Percentiles rank a stretch among this genome's conserved stretches.
Conservation (phyloP, 2,888 invertebrate species). For the Eupithecia centaureata region DNA sequence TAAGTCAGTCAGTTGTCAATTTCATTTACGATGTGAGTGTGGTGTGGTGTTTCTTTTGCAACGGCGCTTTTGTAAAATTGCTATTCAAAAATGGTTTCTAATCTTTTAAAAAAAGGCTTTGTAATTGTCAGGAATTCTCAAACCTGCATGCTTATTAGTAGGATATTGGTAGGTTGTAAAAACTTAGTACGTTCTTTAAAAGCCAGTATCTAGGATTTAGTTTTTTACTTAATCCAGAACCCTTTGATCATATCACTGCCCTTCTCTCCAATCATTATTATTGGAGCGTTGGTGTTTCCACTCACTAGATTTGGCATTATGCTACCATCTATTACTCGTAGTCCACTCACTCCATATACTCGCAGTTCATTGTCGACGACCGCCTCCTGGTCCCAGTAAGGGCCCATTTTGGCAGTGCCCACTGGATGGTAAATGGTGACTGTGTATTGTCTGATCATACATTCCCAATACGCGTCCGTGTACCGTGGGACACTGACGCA, state of each 20-base stretch:
- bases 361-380: slow-evolving; percentile 92
- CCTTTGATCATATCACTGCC: slow-evolving; percentile 94
- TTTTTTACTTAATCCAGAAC: slow-evolving; percentile 89
- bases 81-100: no score
- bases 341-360: slow-evolving; percentile 91
- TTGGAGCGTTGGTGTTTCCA: slow-evolving; percentile 94
- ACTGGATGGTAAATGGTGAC: slow-evolving; percentile 94
- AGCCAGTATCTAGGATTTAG: slow-evolving; percentile 74
- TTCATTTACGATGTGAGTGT: no score
- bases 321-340: slow-evolving; percentile 93
- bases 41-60: no score
- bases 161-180: no score
- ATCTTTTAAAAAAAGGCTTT: no score
- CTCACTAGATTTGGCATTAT: slow-evolving; percentile 94
- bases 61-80: no score
- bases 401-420: slow-evolving; percentile 95
- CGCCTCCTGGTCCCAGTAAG: slow-evolving; percentile 92
- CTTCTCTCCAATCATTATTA: slow-evolving; percentile 96
- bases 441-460: slow-evolving; percentile 92
- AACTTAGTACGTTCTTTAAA: slow-evolving; percentile 47
- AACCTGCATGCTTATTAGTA: no score
- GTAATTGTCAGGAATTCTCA: no score
- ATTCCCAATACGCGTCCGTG: slow-evolving; percentile 93
- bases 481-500: slow-evolving; percentile 87
- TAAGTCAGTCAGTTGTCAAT: no score